Conservation (phyloP, 2,113 vertebrate species). For the Zosterops borbonicus region DNA sequence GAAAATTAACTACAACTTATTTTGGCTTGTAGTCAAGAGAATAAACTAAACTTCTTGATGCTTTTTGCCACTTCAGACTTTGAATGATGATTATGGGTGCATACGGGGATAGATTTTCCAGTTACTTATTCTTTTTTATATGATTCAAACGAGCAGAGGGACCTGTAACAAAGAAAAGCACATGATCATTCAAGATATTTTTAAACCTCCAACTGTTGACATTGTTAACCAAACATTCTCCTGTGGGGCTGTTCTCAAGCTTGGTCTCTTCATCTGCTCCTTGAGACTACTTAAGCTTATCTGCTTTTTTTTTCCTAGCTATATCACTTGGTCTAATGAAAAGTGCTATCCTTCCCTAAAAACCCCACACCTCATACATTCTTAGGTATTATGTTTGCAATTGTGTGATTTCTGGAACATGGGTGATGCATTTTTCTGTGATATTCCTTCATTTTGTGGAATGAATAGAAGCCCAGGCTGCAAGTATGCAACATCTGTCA, state of each 20-base stretch:
- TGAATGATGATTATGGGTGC: background rate
- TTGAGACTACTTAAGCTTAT: background rate
- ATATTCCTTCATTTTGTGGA: background rate
- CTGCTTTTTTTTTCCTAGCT: background rate
- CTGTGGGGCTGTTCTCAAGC: background rate
- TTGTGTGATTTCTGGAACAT: background rate
- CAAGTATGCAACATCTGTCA: background rate
- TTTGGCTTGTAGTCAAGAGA: conserved; percentile 64
- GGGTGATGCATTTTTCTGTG: background rate
- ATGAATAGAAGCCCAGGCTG: background rate
- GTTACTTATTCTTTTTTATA: background rate
- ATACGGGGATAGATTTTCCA: background rate
- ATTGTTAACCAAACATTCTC: conserved; percentile 13
- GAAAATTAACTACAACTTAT: conserved; percentile 47
- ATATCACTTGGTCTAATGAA: background rate
- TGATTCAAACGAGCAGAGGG: conserved; percentile 73
- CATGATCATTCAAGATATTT: conserved; percentile 31
- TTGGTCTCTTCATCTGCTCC: background rate
- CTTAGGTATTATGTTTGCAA: background rate
- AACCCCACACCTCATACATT: background rate
- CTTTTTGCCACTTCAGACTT: conserved; percentile 11
- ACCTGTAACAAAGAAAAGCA: conserved; percentile 71
- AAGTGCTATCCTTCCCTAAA: background rate
- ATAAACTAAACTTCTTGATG: conserved; percentile 24
- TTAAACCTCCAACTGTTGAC: background rate